Evolutionary conservation across 2,888 invertebrate species (phyloP), one percentile per base, ranked within the genome.

Genomic region (Schizotus pectinicornis): DNA sequence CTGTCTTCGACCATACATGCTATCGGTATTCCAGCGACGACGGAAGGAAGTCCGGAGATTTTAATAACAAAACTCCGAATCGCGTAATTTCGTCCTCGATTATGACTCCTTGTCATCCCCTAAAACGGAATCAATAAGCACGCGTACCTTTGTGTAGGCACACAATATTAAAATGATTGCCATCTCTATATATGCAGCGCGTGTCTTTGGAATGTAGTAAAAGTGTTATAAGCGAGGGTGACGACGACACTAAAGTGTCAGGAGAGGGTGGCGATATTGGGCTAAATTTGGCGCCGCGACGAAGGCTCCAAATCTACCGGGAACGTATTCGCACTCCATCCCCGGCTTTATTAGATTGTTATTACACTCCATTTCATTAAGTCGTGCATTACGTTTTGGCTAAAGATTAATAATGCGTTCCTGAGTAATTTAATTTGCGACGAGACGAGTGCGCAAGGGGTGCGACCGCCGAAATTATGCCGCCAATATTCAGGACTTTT

Each of bases 201-300:
- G 67, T 65, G 67, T 64, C 62, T 62, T 55, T 53, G 67, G 67
- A 67, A 67, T 67, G 63, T 37, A 9, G 55, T 58, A 59, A 50
- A 22, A 59, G 63, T 60, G 61, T 56, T 56, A 49, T 41, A 49
- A 43, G 43, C 55, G 48, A 49, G 55, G 55, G 55, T 56, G 55
- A 49, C 32, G 48, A 49, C 42, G 22, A 35, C 35, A 49, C 49
- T 56, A 49, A 56, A 55, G 55, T 49, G 52, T 55, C 59, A 59
- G 51, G 52, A 62, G 63, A 59, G 69, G 67, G 67, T 64, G 69
- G 51, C 62, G 65, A 67, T 67, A 67, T 68, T 64, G 67, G 67
- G 50, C 52, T 57, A 63, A 65, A 67, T 68, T 67, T 67, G 60
- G 59, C 67, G 68, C 67, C 37, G 30, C 35, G 47, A 22, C 34